Conservation (phyloP, 2,888 invertebrate species). For the Mactromeris polynyma region DNA sequence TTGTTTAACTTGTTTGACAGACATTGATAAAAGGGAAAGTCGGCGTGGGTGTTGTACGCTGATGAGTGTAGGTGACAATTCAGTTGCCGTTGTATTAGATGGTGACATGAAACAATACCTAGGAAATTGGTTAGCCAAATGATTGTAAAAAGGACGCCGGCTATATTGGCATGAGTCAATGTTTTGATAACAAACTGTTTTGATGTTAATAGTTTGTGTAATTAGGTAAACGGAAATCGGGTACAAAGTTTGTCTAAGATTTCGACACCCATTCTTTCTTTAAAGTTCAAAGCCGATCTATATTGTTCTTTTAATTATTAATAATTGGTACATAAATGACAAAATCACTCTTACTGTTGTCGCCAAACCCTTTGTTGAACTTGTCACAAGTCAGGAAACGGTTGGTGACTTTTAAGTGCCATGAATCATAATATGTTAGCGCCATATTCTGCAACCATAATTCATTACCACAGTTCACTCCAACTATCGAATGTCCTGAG, state of each 20-base stretch:
- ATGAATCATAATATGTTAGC: neutral
- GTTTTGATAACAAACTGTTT: neutral
- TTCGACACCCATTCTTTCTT: neutral
- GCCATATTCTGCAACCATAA: no score
- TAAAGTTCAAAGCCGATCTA: neutral
- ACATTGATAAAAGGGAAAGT: neutral
- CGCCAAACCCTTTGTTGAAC: neutral
- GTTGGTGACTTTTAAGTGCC: neutral
- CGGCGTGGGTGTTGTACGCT: neutral
- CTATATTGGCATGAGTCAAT: slow-evolving; percentile 3
- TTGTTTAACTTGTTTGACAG: neutral
- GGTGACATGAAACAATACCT: neutral
- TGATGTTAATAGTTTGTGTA: neutral
- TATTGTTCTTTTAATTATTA: slow-evolving; percentile 11
- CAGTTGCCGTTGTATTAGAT: neutral
- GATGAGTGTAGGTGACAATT: neutral
- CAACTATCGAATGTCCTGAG: no score
- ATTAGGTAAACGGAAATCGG: neutral
- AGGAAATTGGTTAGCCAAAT: neutral
- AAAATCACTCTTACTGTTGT: neutral
- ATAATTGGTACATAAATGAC: neutral
- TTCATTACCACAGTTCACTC: no score
- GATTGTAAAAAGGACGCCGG: neutral
- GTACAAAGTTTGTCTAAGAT: neutral
- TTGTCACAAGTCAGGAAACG: neutral